Evolutionary conservation across 2,888 invertebrate species (phyloP).

Genomic region (Oscheius sp.): DNA sequence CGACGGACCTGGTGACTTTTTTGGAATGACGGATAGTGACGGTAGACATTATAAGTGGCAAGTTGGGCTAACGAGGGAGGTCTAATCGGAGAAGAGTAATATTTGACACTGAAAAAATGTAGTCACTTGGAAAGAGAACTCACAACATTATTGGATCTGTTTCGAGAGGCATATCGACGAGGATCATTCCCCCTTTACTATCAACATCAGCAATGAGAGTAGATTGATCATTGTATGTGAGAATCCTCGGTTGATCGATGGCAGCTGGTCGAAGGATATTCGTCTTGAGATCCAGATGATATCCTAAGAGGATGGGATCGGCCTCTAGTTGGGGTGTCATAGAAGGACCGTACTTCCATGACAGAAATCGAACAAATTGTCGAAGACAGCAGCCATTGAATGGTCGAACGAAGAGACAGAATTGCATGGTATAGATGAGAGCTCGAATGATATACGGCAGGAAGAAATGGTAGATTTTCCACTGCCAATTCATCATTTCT

Average conservation of each 20-base stretch:
- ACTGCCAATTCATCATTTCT: background rate
- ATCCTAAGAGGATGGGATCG: background rate
- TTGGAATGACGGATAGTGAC: background rate
- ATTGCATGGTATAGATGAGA: background rate
- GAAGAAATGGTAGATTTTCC: background rate
- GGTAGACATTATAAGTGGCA: background rate
- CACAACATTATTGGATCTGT: background rate
- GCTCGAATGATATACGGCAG: background rate
- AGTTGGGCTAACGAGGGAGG: background rate
- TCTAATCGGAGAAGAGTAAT: background rate
- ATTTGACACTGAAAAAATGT: too few relatives aligned
- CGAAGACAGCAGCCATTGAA: background rate
- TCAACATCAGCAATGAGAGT: background rate
- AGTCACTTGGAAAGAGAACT: too few relatives aligned
- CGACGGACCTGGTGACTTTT: background rate
- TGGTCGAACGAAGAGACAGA: background rate
- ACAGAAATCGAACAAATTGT: background rate
- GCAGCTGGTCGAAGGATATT: background rate
- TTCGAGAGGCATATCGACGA: background rate
- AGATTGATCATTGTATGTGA: background rate
- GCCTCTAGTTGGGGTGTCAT: background rate
- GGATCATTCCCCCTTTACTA: background rate
- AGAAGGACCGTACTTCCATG: background rate
- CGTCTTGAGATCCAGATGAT: slow-evolving; percentile 1
- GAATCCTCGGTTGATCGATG: background rate